Evolutionary conservation across 92 coral and sea anemone species (phyloP).

Genomic region (Muricea muricata): DNA sequence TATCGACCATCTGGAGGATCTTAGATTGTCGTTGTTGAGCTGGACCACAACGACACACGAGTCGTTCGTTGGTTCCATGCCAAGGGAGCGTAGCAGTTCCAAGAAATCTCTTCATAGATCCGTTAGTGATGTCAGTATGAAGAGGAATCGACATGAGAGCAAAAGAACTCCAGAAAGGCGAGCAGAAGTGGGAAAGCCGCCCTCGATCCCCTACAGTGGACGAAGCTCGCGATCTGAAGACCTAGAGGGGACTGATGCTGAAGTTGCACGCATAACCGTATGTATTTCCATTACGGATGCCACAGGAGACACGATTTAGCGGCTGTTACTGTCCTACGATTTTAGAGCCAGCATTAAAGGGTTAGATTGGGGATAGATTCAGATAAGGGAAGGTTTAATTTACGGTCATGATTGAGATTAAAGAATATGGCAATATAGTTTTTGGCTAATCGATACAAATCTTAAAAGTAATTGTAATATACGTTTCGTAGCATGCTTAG

Average conservation of each 20-base stretch:
- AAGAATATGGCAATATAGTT: no score
- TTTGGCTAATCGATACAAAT: no score
- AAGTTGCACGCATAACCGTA: slow-evolving; percentile 14
- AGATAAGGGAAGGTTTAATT: no score
- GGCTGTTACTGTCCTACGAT: no score
- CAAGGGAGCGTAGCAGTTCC: neutral
- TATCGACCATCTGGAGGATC: slow-evolving; percentile 24
- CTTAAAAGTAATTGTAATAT: no score
- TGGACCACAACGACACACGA: neutral
- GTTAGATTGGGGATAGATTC: no score
- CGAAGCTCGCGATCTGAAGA: neutral
- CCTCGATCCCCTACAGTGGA: neutral
- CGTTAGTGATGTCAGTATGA: neutral
- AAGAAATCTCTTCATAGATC: neutral
- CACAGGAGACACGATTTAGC: no score
- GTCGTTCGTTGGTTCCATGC: neutral
- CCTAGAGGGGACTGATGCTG: neutral
- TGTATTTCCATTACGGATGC: no score
- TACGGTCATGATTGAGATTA: no score
- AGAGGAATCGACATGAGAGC: neutral
- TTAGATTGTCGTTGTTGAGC: neutral
- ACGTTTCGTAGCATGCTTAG: no score
- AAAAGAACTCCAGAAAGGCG: neutral
- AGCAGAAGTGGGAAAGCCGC: neutral
- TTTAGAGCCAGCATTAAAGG: no score